Evolutionary conservation across 2,797 vertebrate species (phyloP).

Genomic region (Nasua narica): DNA sequence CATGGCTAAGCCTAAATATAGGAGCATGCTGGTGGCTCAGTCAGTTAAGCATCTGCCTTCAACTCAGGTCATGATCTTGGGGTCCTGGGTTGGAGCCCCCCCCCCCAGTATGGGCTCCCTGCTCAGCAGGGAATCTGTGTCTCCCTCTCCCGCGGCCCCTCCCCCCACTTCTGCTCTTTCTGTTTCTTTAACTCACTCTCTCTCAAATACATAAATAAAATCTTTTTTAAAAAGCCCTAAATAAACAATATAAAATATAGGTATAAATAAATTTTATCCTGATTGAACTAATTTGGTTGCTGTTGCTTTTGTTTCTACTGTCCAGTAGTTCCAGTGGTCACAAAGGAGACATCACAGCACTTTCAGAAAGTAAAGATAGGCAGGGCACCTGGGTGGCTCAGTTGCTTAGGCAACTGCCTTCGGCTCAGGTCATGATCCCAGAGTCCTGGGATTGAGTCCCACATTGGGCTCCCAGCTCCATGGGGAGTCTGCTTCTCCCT

Average conservation of each 20-base stretch:
- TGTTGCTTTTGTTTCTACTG: not conserved
- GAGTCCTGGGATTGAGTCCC: too few species aligned
- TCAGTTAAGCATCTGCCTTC: too few species aligned
- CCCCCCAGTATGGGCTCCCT: not conserved
- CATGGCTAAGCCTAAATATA: not conserved
- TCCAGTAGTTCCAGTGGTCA: not conserved
- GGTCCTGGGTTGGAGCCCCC: too few species aligned
- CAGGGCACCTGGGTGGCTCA: too few species aligned
- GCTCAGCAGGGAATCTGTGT: not conserved
- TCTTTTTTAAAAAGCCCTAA: not conserved
- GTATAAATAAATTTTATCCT: not conserved
- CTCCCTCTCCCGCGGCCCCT: not conserved
- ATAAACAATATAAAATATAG: not conserved
- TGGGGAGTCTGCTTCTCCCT: too few species aligned
- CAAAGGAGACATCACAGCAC: too few species aligned
- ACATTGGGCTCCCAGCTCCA: too few species aligned
- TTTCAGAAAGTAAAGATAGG: not conserved
- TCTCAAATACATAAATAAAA: not conserved
- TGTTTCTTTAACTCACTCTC: not conserved
- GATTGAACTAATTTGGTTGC: not conserved
- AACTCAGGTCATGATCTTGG: not conserved
- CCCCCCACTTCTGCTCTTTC: not conserved
- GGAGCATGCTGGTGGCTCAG: too few species aligned
- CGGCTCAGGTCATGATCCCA: too few species aligned
- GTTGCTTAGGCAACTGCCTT: too few species aligned